These are phyloP conservation scores for Eupithecia insigniata DNA, from an alignment of 2,888 invertebrate genomes.

Conservation along the genomic window DNA sequence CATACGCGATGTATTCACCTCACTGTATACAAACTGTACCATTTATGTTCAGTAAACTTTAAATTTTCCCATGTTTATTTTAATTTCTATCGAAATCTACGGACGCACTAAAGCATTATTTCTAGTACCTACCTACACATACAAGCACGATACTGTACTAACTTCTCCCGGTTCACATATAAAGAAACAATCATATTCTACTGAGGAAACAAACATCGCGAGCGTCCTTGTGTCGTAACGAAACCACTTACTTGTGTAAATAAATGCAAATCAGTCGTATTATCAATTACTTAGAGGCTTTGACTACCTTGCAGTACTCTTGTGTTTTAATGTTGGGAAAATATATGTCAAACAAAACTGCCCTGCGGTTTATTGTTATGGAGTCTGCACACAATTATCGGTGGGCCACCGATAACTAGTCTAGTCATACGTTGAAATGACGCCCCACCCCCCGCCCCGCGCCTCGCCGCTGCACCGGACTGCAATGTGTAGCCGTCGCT, in stretches of 20 bases:
- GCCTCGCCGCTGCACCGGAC: background rate
- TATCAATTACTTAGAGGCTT: background rate
- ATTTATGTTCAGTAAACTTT: background rate
- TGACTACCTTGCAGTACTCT: background rate
- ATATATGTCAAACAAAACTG: background rate
- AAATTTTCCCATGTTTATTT: background rate
- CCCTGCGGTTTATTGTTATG: background rate
- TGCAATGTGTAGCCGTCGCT: no score
- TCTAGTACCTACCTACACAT: background rate
- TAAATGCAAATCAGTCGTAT: constrained; percentile 8
- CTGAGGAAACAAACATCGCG: constrained; percentile 10
- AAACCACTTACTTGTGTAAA: constrained; percentile 19
- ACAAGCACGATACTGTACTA: background rate
- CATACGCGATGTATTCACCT: background rate
- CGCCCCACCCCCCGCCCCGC: background rate
- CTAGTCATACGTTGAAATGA: background rate
- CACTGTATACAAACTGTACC: background rate
- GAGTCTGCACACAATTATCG: background rate
- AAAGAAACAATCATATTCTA: background rate
- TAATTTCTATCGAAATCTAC: background rate
- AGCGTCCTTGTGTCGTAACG: constrained; percentile 6
- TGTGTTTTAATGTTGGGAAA: background rate
- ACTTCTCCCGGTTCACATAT: background rate
- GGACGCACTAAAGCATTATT: background rate
- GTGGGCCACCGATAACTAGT: background rate